phyloP scores from a whole-genome alignment of 2,797 vertebrate species.

The Benthosema pterotum region DNA sequence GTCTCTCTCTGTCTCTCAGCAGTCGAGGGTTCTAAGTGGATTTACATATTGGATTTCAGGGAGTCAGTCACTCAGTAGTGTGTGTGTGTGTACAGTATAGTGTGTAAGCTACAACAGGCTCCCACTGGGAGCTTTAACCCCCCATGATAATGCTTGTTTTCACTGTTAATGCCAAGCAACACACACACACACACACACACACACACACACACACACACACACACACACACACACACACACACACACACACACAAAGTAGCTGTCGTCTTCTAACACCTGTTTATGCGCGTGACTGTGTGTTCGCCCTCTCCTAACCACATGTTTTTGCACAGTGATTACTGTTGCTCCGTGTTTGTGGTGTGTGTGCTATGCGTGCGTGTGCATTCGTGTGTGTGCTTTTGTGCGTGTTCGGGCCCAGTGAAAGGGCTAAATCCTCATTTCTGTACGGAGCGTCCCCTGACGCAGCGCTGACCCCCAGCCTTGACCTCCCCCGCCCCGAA shows the following conservation, averaged over 20 bases:
- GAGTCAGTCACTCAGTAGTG: slow-evolving; percentile 41
- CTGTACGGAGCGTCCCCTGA: slow-evolving; percentile 63
- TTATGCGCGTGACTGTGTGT: not conserved
- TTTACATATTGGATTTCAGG: slow-evolving; percentile 83
- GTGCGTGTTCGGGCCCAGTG: slow-evolving; percentile 34
- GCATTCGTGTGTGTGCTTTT: slow-evolving; percentile 13
- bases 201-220: slow-evolving; percentile 20
- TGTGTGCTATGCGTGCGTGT: slow-evolving; percentile 1
- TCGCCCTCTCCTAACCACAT: not conserved
- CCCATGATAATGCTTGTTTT: slow-evolving; percentile 81
- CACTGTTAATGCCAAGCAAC: slow-evolving; percentile 69
- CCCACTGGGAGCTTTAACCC: slow-evolving; percentile 76
- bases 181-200: slow-evolving; percentile 8
- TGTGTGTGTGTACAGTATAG: slow-evolving; percentile 6
- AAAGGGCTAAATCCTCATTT: slow-evolving; percentile 67
- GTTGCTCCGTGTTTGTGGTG: too few relatives aligned
- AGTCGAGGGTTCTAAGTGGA: slow-evolving; percentile 71
- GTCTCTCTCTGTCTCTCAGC: slow-evolving; percentile 19
- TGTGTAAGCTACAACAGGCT: slow-evolving; percentile 68
- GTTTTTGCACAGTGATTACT: too few relatives aligned
- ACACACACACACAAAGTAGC: slow-evolving; percentile 20
- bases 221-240: slow-evolving; percentile 21
- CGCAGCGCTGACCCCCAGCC: slow-evolving; percentile 60
- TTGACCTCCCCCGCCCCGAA: slow-evolving; percentile 68
- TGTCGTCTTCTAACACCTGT: not conserved